Evolutionary conservation across 2,888 invertebrate genomes (phyloP).

Genomic region (Cantharis lateralis): DNA sequence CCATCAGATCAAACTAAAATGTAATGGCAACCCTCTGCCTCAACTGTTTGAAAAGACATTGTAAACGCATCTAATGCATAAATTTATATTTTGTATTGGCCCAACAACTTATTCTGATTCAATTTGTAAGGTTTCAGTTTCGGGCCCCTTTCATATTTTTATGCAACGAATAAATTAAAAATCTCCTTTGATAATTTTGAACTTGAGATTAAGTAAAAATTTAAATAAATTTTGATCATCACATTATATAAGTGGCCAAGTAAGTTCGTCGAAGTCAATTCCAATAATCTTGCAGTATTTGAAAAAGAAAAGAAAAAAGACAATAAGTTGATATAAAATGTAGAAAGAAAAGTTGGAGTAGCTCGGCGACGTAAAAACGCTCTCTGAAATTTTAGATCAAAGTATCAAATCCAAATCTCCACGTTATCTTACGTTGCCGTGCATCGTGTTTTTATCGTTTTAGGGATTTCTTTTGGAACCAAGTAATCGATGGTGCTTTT

Average conservation of each 20-base stretch:
- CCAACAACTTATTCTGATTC: not conserved
- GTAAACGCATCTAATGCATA: conserved; percentile 12
- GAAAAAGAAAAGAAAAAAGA: not conserved
- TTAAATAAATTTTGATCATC: too few relatives aligned
- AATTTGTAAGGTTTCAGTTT: not conserved
- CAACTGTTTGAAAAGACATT: conserved; percentile 10
- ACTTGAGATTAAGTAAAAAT: not conserved
- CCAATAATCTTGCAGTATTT: not conserved
- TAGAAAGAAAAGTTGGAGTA: not conserved
- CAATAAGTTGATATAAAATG: conserved; percentile 1
- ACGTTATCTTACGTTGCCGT: not conserved
- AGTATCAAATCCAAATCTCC: conserved; percentile 1
- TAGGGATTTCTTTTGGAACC: not conserved
- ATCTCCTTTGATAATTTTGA: not conserved
- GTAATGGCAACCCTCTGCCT: conserved; percentile 9
- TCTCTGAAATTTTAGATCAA: conserved; percentile 2
- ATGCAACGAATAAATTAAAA: not conserved
- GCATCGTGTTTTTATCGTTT: conserved; percentile 1
- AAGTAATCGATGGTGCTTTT: not conserved
- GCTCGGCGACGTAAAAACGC: not conserved
- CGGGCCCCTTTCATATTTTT: not conserved
- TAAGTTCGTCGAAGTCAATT: not conserved
- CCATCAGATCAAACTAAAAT: conserved; percentile 30
- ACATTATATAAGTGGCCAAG: not conserved
- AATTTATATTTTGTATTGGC: conserved; percentile 6